These are phyloP conservation scores for Valencia hispanica DNA, from an alignment of 2,797 vertebrate species.

Conservation along the genomic window DNA sequence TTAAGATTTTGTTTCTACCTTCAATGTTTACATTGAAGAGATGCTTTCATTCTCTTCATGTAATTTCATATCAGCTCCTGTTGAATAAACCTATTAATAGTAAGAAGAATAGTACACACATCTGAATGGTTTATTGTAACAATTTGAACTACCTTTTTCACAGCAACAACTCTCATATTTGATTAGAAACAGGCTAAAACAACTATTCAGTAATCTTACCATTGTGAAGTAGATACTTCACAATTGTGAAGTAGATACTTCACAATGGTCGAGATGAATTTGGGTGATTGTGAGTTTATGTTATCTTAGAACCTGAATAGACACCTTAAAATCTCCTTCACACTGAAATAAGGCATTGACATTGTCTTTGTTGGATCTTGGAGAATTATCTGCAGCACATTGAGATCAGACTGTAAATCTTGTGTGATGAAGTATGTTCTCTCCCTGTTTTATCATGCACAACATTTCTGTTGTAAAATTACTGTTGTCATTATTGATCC, in stretches of 20 bases:
- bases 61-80: neutral
- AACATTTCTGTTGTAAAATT: neutral
- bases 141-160: neutral
- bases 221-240: no score
- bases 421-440: neutral
- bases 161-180: neutral
- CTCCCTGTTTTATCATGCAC: neutral
- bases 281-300: slow-evolving; percentile 13
- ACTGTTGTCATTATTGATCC: neutral
- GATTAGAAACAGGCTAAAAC: neutral
- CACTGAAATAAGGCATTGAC: neutral
- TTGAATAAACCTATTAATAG: neutral
- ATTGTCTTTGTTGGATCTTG: neutral
- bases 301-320: slow-evolving; percentile 18
- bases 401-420: neutral
- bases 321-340: slow-evolving; percentile 7
- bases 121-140: neutral
- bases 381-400: neutral
- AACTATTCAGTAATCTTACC: neutral
- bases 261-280: neutral
- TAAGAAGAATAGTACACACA: neutral
- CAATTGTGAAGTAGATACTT: neutral
- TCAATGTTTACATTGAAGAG: neutral
- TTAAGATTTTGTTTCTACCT: neutral
- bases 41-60: neutral